Conservation (phyloP, 2,797 vertebrate genomes). For the Sebastolobus alascanus region DNA sequence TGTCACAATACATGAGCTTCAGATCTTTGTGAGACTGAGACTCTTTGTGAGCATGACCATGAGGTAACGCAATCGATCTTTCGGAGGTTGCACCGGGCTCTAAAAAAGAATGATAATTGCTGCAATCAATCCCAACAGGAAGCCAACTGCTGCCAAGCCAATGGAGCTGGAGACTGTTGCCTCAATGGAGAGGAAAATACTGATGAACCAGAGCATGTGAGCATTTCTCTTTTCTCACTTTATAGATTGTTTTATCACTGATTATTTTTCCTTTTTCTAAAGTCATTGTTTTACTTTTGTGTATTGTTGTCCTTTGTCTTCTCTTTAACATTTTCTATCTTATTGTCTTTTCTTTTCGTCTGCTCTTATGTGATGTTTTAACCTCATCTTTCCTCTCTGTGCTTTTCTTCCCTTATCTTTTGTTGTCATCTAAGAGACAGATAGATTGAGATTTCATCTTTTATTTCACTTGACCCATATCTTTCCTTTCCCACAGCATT, state of each 20-base stretch:
- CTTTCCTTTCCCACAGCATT: neutral
- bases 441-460: neutral
- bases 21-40: neutral
- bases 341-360: no score
- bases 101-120: no score
- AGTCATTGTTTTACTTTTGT: neutral
- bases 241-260: neutral
- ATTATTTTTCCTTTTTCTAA: neutral
- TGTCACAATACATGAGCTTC: neutral
- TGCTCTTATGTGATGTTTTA: neutral
- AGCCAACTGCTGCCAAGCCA: slow-evolving; percentile 60
- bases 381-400: neutral
- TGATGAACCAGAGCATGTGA: slow-evolving; percentile 41
- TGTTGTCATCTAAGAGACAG: neutral
- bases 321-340: no score
- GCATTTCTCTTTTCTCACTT: neutral
- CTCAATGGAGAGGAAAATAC: neutral
- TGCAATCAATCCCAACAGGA: slow-evolving; percentile 53
- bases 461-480: neutral
- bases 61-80: no score
- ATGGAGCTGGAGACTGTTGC: slow-evolving; percentile 37
- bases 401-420: neutral
- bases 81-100: no score
- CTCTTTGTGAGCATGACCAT: no score
- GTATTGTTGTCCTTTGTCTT: neutral